phyloP scores from a whole-genome alignment of 2,113 vertebrate species.

The Puntigrus tetrazona region DNA sequence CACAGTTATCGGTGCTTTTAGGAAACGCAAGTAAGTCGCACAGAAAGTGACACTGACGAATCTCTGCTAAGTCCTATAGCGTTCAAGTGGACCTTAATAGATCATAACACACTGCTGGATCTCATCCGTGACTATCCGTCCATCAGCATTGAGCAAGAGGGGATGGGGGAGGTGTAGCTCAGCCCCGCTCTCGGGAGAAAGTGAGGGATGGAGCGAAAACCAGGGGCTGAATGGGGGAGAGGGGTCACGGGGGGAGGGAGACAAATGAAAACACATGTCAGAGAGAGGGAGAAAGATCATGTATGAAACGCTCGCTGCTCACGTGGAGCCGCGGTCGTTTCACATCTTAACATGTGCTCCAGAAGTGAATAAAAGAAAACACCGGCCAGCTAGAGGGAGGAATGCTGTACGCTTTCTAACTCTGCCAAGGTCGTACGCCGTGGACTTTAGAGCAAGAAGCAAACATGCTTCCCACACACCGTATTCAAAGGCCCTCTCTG shows the following conservation, averaged over 20 bases:
- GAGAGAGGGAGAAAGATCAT: not conserved
- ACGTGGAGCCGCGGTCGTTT: not conserved
- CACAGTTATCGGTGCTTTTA: too few species aligned
- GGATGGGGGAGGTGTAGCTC: conserved; percentile 27
- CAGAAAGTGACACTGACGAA: not conserved
- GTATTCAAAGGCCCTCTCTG: not conserved
- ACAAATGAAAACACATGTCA: conserved; percentile 37
- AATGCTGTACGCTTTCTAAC: not conserved
- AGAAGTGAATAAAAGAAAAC: conserved; percentile 23
- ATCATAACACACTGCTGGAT: not conserved
- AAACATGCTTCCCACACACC: conserved; percentile 28
- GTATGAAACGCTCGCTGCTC: conserved; percentile 6
- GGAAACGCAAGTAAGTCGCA: not conserved
- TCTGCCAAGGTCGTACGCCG: not conserved
- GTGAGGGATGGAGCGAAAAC: conserved; percentile 39
- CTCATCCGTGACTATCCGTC: conserved; percentile 14
- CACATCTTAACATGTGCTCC: not conserved
- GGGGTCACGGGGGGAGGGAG: not conserved
- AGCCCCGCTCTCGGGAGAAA: conserved; percentile 14
- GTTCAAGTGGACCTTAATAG: conserved; percentile 1
- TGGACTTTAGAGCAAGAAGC: conserved; percentile 8
- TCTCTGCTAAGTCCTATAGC: not conserved
- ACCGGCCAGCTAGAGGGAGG: not conserved
- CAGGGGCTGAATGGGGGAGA: conserved; percentile 13
- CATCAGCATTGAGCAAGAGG: not conserved